phyloP scores from a whole-genome alignment of 1,140 invertebrate genomes.

The Acromyrmex heyeri region DNA sequence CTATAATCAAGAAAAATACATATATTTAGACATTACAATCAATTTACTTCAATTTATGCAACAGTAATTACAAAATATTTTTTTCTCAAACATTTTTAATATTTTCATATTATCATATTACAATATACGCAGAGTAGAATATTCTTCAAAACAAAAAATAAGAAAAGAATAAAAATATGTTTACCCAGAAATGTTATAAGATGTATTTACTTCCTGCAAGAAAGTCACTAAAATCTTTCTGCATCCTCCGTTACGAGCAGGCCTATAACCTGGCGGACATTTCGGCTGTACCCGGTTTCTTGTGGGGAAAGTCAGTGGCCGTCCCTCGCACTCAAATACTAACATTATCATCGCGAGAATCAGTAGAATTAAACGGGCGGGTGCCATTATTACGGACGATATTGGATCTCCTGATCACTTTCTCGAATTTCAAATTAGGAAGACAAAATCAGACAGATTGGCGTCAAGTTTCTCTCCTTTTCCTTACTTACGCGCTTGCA shows the following conservation, averaged over 20 bases:
- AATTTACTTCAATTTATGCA: background rate
- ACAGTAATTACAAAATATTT: slow-evolving; percentile 8
- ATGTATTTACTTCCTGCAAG: background rate
- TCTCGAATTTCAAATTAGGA: slow-evolving; percentile 1
- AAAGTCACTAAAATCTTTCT: background rate
- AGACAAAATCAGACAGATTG: background rate
- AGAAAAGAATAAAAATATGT: background rate
- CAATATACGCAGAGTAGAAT: background rate
- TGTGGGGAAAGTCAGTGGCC: slow-evolving; percentile 51
- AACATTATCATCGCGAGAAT: slow-evolving; percentile 42
- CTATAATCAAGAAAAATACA: slow-evolving; percentile 15
- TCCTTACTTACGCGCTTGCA: background rate
- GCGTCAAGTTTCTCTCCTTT: background rate
- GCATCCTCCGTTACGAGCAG: slow-evolving; percentile 48
- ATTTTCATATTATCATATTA: background rate
- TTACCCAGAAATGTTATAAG: background rate
- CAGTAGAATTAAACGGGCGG: slow-evolving; percentile 41
- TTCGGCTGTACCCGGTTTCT: background rate
- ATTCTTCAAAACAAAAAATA: background rate
- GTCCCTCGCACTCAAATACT: background rate
- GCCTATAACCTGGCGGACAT: slow-evolving; percentile 60
- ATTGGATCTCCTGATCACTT: background rate
- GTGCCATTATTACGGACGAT: slow-evolving; percentile 52
- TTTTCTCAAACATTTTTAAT: background rate
- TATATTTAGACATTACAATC: background rate